phyloP scores from a whole-genome alignment of 2,113 vertebrate genomes.

The Peucedramus taeniatus region DNA sequence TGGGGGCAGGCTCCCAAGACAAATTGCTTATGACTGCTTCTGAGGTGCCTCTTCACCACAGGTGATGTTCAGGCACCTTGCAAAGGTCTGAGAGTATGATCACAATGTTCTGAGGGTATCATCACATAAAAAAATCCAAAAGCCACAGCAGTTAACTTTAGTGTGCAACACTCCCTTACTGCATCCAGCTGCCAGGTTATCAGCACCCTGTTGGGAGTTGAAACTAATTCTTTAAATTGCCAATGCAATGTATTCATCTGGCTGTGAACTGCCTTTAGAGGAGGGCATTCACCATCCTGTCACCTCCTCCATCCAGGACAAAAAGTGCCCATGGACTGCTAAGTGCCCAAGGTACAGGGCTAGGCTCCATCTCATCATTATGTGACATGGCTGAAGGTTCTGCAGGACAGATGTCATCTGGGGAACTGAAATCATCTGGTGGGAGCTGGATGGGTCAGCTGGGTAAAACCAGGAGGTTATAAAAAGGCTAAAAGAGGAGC shows the following conservation, averaged over 20 bases:
- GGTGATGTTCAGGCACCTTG: neutral
- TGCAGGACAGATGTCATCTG: neutral
- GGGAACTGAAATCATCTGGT: neutral
- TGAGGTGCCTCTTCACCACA: neutral
- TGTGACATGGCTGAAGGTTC: neutral
- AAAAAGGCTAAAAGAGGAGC: neutral
- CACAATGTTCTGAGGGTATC: neutral
- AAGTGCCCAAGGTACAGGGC: neutral
- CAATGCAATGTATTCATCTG: neutral
- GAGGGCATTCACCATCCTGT: neutral
- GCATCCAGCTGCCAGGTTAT: neutral
- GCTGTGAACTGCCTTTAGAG: neutral
- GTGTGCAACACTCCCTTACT: neutral
- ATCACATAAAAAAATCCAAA: neutral
- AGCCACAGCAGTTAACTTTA: neutral
- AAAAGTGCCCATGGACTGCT: neutral
- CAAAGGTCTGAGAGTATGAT: neutral
- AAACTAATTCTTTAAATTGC: neutral
- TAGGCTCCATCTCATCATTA: fast-evolving
- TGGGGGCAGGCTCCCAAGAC: neutral
- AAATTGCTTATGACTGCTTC: neutral
- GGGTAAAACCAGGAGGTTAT: neutral
- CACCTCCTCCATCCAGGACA: neutral
- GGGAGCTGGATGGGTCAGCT: neutral
- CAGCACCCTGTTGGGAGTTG: neutral